Evolutionary conservation across 2,797 vertebrate species (phyloP), one percentile per base, ranked within the genome.

Genomic region (Toxotes lorentzi): DNA sequence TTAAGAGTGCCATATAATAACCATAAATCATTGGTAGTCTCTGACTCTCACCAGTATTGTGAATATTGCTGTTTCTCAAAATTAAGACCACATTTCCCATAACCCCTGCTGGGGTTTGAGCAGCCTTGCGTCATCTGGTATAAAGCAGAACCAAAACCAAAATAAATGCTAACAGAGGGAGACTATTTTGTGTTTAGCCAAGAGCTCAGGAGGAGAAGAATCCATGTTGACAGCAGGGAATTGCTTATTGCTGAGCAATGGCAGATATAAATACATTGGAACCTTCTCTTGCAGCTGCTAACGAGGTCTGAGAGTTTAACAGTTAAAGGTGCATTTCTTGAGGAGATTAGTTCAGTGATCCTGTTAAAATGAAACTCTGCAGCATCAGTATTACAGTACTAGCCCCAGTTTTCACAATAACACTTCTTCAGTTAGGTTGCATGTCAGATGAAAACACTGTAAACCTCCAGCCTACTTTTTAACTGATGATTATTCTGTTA

Each of bases 221-320:
- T 81, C 74, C 67, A 50, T 72, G 79, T 59, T 72, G 81, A 89
- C 84, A 87, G 85, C 82, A 75, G 87, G 81, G 73, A 68, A 68
- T 60, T 73, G 69, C 71, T 86, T 86, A 88, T 83, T 82, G 83
- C 84, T 89, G 83, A 88, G 82, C 69, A 59, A 75, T 65, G 83
- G 61, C 82, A 19, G 71, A 81, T 88, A 86, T 73, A 85, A 89
- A 88, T 62, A 79, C 32, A 38, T 51, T 30, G 50, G 6, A 72
- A 47, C 69, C 47, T 73, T 74, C 35, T 67, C 23, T 27, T 34
- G 24, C 38, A 54, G 53, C 66, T 72, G 63, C 47, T 82, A 76
- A 83, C 66, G 51, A 86, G 61, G 45, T 23, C 69, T 24, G 73
- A 62, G 45, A 56, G 54, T 76, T 48, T 3, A 13, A 63, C 56